phyloP scores from a whole-genome alignment of 2,113 vertebrate species.

The Perognathus longimembris region DNA sequence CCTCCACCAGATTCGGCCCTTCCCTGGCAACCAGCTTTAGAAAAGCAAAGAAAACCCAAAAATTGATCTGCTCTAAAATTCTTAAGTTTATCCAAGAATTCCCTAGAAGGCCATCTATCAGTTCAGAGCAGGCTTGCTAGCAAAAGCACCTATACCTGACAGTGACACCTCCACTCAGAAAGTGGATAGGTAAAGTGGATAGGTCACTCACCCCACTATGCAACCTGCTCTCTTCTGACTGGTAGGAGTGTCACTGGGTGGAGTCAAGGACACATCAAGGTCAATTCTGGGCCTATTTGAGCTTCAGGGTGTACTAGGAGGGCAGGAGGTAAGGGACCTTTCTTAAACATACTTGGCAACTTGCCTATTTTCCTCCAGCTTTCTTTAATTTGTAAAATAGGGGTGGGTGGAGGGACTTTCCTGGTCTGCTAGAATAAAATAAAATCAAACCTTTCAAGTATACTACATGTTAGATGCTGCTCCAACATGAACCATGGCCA shows the following conservation, averaged over 20 bases:
- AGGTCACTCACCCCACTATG: fast-evolving
- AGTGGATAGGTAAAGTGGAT: no score
- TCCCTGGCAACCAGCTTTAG: conserved; percentile 39
- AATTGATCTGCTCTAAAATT: background rate
- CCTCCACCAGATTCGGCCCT: background rate
- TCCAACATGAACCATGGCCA: fast-evolving
- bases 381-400: background rate
- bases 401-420: background rate
- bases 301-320: no score
- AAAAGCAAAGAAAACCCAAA: background rate
- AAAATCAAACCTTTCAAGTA: background rate
- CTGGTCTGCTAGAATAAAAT: background rate
- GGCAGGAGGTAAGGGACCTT: background rate
- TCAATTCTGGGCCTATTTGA: background rate
- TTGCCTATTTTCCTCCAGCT: background rate
- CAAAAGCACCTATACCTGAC: background rate
- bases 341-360: background rate
- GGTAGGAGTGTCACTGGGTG: no score
- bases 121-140: background rate
- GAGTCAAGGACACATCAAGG: conserved; percentile 69
- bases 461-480: background rate
- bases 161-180: fast-evolving
- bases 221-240: background rate
- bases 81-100: conserved; percentile 34
- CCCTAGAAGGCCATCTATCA: background rate